A percentile compares a stretch with the other conserved stretches of the same genome.
phyloP scores from a whole-genome alignment of 2,113 vertebrate genomes.

The Abramis brama region DNA sequence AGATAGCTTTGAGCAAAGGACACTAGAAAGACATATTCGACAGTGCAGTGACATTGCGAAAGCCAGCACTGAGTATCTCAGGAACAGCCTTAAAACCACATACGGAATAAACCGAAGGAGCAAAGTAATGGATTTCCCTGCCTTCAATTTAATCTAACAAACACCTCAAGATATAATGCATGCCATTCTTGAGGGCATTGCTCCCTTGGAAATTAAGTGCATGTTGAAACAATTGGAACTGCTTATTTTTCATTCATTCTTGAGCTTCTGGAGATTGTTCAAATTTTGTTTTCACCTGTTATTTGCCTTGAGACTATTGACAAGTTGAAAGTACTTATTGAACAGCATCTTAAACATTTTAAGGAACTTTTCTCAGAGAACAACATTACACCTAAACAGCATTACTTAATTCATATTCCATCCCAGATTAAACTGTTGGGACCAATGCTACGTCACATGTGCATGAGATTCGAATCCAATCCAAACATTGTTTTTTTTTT shows the following conservation, averaged over 20 bases:
- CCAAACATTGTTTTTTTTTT: conserved; percentile 35
- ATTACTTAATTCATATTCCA: conserved; percentile 55
- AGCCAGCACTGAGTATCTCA: background rate
- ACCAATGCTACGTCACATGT: conserved; percentile 49
- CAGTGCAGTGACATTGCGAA: conserved; percentile 22
- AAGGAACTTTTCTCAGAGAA: conserved; percentile 35
- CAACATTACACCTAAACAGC: conserved; percentile 51
- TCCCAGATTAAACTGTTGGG: conserved; percentile 52
- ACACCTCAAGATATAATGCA: conserved; percentile 50
- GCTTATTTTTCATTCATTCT: conserved; percentile 42
- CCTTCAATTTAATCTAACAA: conserved; percentile 47
- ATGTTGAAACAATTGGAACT: conserved; percentile 44
- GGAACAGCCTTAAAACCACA: conserved; percentile 31
- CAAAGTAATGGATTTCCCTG: conserved; percentile 49
- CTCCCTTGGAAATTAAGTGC: conserved; percentile 47
- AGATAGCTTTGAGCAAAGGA: conserved; percentile 43
- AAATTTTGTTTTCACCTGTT: conserved; percentile 35
- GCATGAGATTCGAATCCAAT: conserved; percentile 47
- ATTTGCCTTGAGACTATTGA: conserved; percentile 37
- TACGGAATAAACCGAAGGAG: conserved; percentile 48
- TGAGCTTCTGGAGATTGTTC: conserved; percentile 44
- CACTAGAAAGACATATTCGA: conserved; percentile 35
- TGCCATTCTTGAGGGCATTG: conserved; percentile 45
- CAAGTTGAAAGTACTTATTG: conserved; percentile 47
- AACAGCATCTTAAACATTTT: conserved; percentile 51